These are phyloP conservation scores for Myopa testacea DNA, from an alignment of 2,888 invertebrate species.

Conservation along the genomic window DNA sequence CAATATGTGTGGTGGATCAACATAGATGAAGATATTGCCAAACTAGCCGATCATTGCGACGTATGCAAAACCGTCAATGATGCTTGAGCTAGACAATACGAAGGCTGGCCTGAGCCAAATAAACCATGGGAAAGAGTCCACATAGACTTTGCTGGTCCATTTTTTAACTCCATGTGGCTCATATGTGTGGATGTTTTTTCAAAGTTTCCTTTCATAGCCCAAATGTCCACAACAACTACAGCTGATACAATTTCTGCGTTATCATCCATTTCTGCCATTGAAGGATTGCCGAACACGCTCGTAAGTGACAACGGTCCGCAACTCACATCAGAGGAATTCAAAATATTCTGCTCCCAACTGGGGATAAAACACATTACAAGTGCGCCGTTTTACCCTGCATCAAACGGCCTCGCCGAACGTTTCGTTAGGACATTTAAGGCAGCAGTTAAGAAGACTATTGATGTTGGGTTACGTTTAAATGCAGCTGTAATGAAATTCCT, in stretches of 20 bases:
- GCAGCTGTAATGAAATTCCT: too few relatives aligned
- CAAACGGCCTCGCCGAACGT: too few relatives aligned
- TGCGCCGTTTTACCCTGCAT: slow-evolving; percentile 37
- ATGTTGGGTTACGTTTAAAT: too few relatives aligned
- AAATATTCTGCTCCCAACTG: slow-evolving; percentile 22
- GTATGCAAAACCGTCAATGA: slow-evolving; percentile 38
- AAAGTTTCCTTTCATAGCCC: slow-evolving; percentile 49
- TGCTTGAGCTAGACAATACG: slow-evolving; percentile 31
- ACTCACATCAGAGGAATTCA: slow-evolving; percentile 32
- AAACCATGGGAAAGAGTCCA: slow-evolving; percentile 63
- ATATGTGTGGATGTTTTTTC: slow-evolving; percentile 45
- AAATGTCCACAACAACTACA: slow-evolving; percentile 43
- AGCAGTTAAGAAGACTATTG: too few relatives aligned
- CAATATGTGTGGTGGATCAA: slow-evolving; percentile 41
- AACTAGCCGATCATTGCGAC: slow-evolving; percentile 15
- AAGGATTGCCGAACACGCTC: slow-evolving; percentile 33
- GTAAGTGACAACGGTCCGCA: slow-evolving; percentile 38
- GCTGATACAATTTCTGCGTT: slow-evolving; percentile 30
- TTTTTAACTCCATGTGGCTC: too few relatives aligned
- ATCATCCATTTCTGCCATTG: slow-evolving; percentile 27
- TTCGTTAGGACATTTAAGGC: too few relatives aligned
- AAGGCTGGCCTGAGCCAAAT: slow-evolving; percentile 48
- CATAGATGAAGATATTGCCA: slow-evolving; percentile 37
- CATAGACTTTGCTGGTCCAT: slow-evolving; percentile 55
- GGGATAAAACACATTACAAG: slow-evolving; percentile 35